These are phyloP conservation scores for Peromyscus eremicus DNA, from an alignment of 2,797 vertebrate genomes.

Conservation along the genomic window DNA sequence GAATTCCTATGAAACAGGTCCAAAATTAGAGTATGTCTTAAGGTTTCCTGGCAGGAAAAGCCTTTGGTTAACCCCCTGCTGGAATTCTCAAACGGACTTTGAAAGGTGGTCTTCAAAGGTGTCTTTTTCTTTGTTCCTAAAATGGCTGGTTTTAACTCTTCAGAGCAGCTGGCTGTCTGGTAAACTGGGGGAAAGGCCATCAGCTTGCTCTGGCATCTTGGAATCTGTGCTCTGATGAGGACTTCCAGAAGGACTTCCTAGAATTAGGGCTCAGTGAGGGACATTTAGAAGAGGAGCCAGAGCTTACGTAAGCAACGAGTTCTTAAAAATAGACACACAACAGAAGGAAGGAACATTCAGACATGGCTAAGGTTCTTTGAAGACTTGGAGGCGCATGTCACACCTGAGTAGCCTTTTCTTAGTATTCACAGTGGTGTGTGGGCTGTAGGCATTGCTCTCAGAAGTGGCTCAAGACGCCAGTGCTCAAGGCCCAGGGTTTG, in stretches of 20 bases:
- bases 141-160: slow-evolving; percentile 53
- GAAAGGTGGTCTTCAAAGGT: slow-evolving; percentile 74
- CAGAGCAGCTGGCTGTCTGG: slow-evolving; percentile 20
- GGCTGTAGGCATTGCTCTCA: background rate
- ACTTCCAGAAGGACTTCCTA: background rate
- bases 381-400: background rate
- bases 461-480: background rate
- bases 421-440: background rate
- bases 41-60: slow-evolving; percentile 84
- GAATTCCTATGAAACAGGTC: slow-evolving; percentile 78
- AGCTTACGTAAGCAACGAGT: background rate
- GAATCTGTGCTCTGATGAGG: background rate
- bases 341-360: background rate
- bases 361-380: background rate
- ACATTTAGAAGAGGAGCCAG: background rate
- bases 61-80: slow-evolving; percentile 69
- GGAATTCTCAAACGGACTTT: slow-evolving; percentile 70
- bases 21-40: slow-evolving; percentile 76
- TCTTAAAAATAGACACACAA: background rate
- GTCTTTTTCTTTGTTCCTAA: slow-evolving; percentile 64
- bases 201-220: background rate
- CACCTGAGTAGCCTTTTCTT: background rate
- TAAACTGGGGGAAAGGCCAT: background rate
- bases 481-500: background rate
- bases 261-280: background rate